phyloP scores from a whole-genome alignment of 2,113 vertebrate genomes.

The Nettapus auritus region DNA sequence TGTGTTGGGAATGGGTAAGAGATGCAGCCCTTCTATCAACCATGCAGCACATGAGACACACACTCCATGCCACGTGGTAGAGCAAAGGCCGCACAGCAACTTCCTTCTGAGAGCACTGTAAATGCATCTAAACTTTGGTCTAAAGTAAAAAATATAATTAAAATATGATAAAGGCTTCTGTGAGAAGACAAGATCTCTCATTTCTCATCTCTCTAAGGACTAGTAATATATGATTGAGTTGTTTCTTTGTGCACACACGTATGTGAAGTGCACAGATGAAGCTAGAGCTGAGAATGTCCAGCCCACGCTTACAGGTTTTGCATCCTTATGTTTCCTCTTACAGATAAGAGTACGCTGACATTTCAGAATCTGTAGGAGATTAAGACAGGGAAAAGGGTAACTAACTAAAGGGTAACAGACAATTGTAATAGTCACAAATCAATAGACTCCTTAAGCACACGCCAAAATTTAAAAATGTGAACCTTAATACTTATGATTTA shows the following conservation, averaged over 20 bases:
- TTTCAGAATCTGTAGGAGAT: not conserved
- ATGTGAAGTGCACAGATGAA: not conserved
- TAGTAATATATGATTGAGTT: not conserved
- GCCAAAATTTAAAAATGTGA: not conserved
- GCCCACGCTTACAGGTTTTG: not conserved
- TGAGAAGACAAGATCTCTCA: not conserved
- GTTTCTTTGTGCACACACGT: no score
- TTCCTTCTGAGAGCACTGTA: not conserved
- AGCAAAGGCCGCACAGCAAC: fast-evolving
- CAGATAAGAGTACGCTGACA: not conserved
- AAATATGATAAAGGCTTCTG: not conserved
- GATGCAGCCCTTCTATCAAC: not conserved
- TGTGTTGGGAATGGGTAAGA: not conserved
- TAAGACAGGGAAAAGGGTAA: not conserved
- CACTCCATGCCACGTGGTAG: fast-evolving
- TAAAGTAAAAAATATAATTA: not conserved
- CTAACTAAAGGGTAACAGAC: no score
- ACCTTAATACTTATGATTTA: not conserved
- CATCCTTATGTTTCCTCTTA: not conserved
- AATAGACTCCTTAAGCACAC: not conserved
- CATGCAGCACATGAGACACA: not conserved
- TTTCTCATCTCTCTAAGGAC: not conserved
- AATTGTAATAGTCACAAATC: not conserved
- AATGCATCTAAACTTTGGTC: not conserved
- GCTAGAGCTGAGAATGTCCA: not conserved